Evolutionary conservation across 2,888 invertebrate genomes (phyloP).

Genomic region (Eupithecia inturbata): DNA sequence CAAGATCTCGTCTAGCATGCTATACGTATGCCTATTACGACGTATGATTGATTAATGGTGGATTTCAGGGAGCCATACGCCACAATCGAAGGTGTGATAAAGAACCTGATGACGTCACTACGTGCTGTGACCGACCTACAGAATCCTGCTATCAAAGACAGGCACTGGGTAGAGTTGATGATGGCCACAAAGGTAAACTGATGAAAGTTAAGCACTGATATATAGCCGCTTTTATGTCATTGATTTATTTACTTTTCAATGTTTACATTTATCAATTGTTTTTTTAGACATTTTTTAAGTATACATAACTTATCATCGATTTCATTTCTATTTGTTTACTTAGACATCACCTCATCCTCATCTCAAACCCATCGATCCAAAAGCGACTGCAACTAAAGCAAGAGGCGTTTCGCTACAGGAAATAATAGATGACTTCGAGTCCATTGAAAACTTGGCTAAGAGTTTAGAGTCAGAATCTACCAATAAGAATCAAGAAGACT

Average conservation of each 20-base stretch:
- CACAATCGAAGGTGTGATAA: slow-evolving; percentile 91
- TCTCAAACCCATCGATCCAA: slow-evolving; percentile 61
- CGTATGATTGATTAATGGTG: neutral
- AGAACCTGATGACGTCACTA: slow-evolving; percentile 96
- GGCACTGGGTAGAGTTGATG: slow-evolving; percentile 98
- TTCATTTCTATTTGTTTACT: slow-evolving; percentile 45
- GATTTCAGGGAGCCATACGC: slow-evolving; percentile 88
- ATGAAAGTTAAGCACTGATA: neutral
- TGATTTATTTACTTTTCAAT: neutral
- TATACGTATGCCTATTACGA: neutral
- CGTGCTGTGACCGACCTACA: slow-evolving; percentile 96
- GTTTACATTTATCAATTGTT: neutral
- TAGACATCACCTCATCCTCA: slow-evolving; percentile 66
- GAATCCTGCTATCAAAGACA: slow-evolving; percentile 95
- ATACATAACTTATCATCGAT: neutral
- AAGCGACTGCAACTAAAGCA: slow-evolving; percentile 49
- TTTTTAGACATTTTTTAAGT: neutral
- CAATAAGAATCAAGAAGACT: slow-evolving; percentile 38
- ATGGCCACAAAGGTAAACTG: slow-evolving; percentile 90
- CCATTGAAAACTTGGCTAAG: slow-evolving; percentile 57
- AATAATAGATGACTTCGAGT: slow-evolving; percentile 67
- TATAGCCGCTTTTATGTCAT: neutral
- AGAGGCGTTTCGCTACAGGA: slow-evolving; percentile 56
- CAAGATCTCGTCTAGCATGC: neutral
- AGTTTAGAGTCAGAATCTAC: slow-evolving; percentile 41